Percentiles rank a stretch among this genome's conserved stretches.
Evolutionary conservation across 2,888 invertebrate species (phyloP).

Genomic region (Eurytoma californica): DNA sequence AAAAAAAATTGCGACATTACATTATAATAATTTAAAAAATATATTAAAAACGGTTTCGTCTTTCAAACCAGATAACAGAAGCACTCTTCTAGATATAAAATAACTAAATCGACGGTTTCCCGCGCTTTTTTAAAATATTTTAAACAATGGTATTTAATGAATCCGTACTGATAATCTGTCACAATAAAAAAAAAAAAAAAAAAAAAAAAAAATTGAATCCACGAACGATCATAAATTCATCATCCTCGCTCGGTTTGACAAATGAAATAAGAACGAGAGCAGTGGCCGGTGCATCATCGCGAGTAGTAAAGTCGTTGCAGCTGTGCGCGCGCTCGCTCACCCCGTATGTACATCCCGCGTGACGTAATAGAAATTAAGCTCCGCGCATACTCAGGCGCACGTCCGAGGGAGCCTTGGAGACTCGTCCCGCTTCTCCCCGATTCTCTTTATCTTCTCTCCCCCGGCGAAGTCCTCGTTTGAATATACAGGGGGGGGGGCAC

Average conservation of each 20-base stretch:
- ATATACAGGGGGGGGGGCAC: background rate
- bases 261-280: slow-evolving; percentile 2
- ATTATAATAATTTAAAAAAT: too few relatives aligned
- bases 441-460: slow-evolving; percentile 11
- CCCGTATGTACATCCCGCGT: background rate
- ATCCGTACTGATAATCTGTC: too few relatives aligned
- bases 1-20: too few relatives aligned
- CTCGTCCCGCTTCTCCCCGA: background rate
- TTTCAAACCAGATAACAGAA: too few relatives aligned
- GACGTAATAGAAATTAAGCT: slow-evolving; percentile 20
- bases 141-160: too few relatives aligned
- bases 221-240: background rate
- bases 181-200: too few relatives aligned
- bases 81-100: too few relatives aligned
- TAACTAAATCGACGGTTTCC: too few relatives aligned
- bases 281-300: background rate
- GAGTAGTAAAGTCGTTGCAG: slow-evolving; percentile 31
- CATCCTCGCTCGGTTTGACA: background rate
- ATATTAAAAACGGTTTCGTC: too few relatives aligned
- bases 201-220: too few relatives aligned
- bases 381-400: background rate
- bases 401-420: slow-evolving; percentile 11
- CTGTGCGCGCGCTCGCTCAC: background rate
- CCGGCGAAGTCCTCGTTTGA: slow-evolving; percentile 18
- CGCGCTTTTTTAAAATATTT: too few relatives aligned